Base-by-base conservation (phyloP, 2,113 vertebrate species). In the Proteles cristata region DNA sequence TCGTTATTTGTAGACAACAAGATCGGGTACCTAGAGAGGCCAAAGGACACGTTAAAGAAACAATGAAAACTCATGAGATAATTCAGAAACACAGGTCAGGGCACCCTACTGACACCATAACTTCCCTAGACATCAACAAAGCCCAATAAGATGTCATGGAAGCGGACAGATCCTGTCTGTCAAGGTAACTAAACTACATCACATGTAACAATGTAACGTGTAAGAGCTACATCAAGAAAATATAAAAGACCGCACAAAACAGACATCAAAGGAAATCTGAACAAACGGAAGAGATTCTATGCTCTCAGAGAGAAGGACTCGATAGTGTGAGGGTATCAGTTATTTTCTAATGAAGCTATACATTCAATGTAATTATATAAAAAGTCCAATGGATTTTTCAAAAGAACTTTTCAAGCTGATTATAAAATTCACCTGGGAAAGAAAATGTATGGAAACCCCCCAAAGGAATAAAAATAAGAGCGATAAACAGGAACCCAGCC, bases 101-200 rank as follows among this genome's bases (percentile, higher is more conserved):
- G 14, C 21, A 26, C 12, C 16, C 50, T 28, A 3, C 1, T 1
- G 35, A 73, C 68, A 58, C 17, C 0, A 0, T 11, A 14, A 28
- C 50, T 63, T 55, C 45, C 79, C 55, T 5, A 58, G 50, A 76
- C 0, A 23, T 16, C 55, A 43, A 9, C 55, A 69, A 39, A 83
- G 33, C 33, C 28, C n/a, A 28, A 39, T 11, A 4, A 69, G 76
- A 68, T 5, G 23, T 21, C 35, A 9, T 0, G 35, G 58, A 55
- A 81, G 88, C 80, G 53, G 53, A 43, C 68, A 35, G 26, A 17
- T 39, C 11, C 76, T 58, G 11, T 71, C 83, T 68, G 80, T 23
- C 77, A 90, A 92, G 66, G 82, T 17, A 26, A 21, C 33, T 61
- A 45, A 66, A 26, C n/a, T 7, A 21, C 25, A 69, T 73, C 69